These are phyloP conservation scores for Spea multiplicata DNA, from an alignment of 2,113 vertebrate genomes.

Conservation along the genomic window DNA sequence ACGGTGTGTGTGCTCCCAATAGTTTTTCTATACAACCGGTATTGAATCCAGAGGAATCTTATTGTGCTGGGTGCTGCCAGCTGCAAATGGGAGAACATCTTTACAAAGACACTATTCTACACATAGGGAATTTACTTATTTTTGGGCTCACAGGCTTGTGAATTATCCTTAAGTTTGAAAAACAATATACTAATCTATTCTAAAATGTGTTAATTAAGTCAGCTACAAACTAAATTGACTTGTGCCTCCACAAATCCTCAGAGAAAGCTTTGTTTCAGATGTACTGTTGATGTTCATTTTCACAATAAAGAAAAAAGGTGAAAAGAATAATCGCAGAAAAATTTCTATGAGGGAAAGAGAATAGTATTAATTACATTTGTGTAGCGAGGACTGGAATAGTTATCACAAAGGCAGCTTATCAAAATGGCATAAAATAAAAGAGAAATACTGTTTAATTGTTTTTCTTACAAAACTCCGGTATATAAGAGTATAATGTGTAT, in stretches of 20 bases:
- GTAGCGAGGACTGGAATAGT: background rate
- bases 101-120: no score
- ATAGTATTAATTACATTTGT: conserved; percentile 26
- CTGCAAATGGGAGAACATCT: no score
- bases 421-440: background rate
- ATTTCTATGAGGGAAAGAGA: background rate
- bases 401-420: conserved; percentile 13
- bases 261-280: conserved; percentile 2
- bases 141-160: background rate
- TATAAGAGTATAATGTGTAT: conserved; percentile 27
- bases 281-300: conserved; percentile 1
- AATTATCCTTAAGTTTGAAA: background rate
- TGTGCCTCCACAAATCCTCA: background rate
- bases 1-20: no score
- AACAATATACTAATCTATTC: background rate
- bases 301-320: conserved; percentile 14
- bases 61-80: no score
- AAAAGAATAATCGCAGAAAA: background rate
- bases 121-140: no score
- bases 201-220: conserved; percentile 12
- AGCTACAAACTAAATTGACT: conserved; percentile 6
- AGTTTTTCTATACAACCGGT: no score
- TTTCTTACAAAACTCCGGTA: conserved; percentile 10
- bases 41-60: no score
- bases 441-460: conserved; percentile 14